Base-by-base conservation (phyloP, 2,113 vertebrate species). In the Phyllostomus hastatus region DNA sequence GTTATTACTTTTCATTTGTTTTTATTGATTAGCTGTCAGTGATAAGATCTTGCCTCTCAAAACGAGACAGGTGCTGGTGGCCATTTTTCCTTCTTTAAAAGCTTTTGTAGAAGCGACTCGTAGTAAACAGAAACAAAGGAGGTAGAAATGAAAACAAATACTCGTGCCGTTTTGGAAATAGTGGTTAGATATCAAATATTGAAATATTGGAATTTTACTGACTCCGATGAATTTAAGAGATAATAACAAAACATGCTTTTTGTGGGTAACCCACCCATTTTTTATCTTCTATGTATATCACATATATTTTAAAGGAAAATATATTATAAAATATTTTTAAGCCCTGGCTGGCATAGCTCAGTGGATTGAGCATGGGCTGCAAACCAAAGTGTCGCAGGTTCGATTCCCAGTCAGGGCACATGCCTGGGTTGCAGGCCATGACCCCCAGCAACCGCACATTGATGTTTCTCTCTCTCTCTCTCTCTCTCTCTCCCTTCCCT, bases 1-100 rank as follows among this genome's bases (percentile, higher is more conserved):
- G 3, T 98, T 98, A 98, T 98, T 98, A 98, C 97, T 98, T 98
- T 98, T 98, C 95, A 26, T 98, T 98, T 98, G 97, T 79, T 97
- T 84, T 95, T 96, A 99, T 98, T 97, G 98, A 99, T 98, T 98
- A 98, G 41, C 98, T 98, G 98, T 96, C 98, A 98, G 61, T 33
- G 92, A 95, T 95, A 95, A 98, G 97, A 97, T 96, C 95, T 94
- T 83, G 82, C 79, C 59, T 98, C 97, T 98, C 97, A 95, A 97
- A 98, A 97, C 4, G 0, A 98, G 96, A 97, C 96, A 98, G 96
- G 94, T 96, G 59, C 93, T 8, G 16, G 84, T 94, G 95, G 97
- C 48, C 79, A 94, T 97, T 94, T 96, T 96, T 98, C 79, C 85
- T 91, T 82, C 94, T 93, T 97, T 52, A 97, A 85, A 90, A 95